These are phyloP conservation scores for Liolophura sinensis DNA, from an alignment of 1,140 invertebrate species.

Conservation along the genomic window DNA sequence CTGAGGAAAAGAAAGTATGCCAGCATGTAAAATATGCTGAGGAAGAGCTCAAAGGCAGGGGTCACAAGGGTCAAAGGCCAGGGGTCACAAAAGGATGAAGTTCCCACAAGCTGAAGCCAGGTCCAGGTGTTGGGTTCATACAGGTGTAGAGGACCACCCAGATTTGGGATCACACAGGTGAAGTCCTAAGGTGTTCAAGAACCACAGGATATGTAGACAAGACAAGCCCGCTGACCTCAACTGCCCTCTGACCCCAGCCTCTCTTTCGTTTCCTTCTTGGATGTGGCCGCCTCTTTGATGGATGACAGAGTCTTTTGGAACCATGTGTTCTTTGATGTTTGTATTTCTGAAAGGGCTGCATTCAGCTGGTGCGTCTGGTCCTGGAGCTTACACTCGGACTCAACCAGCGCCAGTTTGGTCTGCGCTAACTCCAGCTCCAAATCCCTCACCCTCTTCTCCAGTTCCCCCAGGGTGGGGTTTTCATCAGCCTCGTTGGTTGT, in stretches of 20 bases:
- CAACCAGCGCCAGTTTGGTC: slow-evolving; percentile 94
- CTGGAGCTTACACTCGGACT: slow-evolving; percentile 91
- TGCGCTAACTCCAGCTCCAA: slow-evolving; percentile 94
- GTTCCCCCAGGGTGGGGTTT: slow-evolving; percentile 39
- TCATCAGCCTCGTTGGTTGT: slow-evolving; percentile 33
- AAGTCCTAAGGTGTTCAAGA: too few species aligned
- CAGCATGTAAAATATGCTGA: too few species aligned
- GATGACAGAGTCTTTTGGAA: slow-evolving; percentile 83
- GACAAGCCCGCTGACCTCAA: too few species aligned
- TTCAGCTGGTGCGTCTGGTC: slow-evolving; percentile 91
- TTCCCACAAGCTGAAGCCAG: too few species aligned
- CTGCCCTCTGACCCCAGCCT: background rate
- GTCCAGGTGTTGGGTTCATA: too few species aligned
- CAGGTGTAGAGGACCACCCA: too few species aligned
- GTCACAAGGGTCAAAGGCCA: too few species aligned
- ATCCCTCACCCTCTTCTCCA: slow-evolving; percentile 73
- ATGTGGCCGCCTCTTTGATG: slow-evolving; percentile 66
- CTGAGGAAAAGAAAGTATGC: too few species aligned
- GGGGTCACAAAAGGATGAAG: too few species aligned
- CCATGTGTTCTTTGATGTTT: slow-evolving; percentile 79
- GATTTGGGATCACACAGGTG: too few species aligned
- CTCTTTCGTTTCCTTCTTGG: slow-evolving; percentile 43
- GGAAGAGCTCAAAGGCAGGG: too few species aligned
- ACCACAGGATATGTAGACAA: too few species aligned
- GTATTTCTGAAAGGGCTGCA: slow-evolving; percentile 78